These are phyloP conservation scores for Apamea epomidion DNA, from an alignment of 2,888 invertebrate genomes.

Conservation along the genomic window DNA sequence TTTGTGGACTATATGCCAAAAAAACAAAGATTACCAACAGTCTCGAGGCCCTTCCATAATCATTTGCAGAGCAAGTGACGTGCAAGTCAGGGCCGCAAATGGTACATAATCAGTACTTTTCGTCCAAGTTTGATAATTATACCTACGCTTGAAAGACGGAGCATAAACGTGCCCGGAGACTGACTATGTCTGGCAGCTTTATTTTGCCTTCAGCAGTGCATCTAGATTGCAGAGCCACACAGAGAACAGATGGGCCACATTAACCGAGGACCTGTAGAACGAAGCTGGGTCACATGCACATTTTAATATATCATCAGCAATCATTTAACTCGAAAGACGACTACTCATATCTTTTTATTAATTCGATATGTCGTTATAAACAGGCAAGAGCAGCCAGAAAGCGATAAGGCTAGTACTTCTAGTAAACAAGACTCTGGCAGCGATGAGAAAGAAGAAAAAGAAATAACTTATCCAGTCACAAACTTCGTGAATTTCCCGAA, in stretches of 20 bases:
- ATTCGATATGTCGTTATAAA: conserved; percentile 13
- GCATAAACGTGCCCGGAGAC: background rate
- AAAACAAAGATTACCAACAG: background rate
- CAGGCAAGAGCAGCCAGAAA: conserved; percentile 79
- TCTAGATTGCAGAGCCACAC: background rate
- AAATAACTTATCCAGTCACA: conserved; percentile 85
- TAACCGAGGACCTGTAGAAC: background rate
- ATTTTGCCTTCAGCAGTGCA: background rate
- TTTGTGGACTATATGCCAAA: background rate
- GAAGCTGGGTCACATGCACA: background rate
- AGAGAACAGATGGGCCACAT: background rate
- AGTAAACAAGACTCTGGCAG: conserved; percentile 81
- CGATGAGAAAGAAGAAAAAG: conserved; percentile 68
- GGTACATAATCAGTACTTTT: background rate
- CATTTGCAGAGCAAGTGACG: background rate
- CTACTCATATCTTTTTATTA: background rate
- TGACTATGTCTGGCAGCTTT: background rate
- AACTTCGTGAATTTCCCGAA: conserved; percentile 88
- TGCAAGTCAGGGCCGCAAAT: background rate
- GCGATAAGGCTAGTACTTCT: conserved; percentile 81
- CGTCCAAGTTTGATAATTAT: background rate
- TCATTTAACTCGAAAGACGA: background rate
- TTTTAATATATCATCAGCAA: background rate
- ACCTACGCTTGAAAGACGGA: background rate
- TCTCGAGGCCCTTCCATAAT: background rate